These are phyloP conservation scores for Arctocebus calabarensis DNA, from an alignment of 2,797 vertebrate species.

Conservation along the genomic window DNA sequence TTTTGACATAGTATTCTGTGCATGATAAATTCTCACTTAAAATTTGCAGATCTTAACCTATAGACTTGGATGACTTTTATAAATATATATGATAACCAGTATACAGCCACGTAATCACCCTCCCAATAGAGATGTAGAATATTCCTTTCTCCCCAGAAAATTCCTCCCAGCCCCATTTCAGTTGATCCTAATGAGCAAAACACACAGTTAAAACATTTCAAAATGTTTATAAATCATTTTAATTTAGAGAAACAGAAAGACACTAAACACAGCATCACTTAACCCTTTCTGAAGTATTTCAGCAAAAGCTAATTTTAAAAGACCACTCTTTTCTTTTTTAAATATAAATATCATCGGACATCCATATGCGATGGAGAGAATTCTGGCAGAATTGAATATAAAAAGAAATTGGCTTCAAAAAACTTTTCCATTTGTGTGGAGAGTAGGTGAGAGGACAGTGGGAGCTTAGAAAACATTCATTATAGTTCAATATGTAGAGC, in stretches of 20 bases:
- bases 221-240: background rate
- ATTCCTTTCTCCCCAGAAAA: background rate
- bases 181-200: background rate
- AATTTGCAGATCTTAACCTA: background rate
- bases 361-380: background rate
- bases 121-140: background rate
- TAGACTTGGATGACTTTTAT: background rate
- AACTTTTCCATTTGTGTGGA: conserved; percentile 13
- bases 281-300: background rate
- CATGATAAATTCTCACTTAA: background rate
- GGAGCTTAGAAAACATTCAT: conserved; percentile 58
- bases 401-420: background rate
- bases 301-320: background rate
- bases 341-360: background rate
- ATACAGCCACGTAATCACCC: background rate
- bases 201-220: background rate
- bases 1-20: background rate
- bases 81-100: background rate
- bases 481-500: conserved; percentile 19
- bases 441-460: conserved; percentile 19
- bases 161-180: background rate
- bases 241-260: background rate
- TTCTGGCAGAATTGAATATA: background rate
- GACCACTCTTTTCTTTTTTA: background rate
- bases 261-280: background rate